phyloP scores from a whole-genome alignment of 2,888 invertebrate genomes.

The Lasioglossum marginatum region DNA sequence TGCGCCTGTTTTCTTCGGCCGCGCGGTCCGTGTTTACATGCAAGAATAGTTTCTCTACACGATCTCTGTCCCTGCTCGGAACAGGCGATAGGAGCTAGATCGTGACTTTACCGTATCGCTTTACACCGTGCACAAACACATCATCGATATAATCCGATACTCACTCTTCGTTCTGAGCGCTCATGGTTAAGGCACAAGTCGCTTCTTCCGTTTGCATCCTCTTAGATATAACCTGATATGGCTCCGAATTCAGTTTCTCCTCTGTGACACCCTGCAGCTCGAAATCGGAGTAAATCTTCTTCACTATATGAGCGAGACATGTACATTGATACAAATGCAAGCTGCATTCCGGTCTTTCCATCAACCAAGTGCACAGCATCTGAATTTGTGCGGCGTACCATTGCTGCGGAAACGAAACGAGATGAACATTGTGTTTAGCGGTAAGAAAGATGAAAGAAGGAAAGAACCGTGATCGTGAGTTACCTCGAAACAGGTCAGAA shows the following conservation, averaged over 20 bases:
- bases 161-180: conserved; percentile 90
- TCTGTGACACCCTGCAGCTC: conserved; percentile 99
- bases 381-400: conserved; percentile 98
- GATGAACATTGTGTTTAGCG: background rate
- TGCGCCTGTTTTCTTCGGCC: too few relatives aligned
- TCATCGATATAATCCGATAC: conserved; percentile 37
- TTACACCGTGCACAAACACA: too few relatives aligned
- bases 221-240: conserved; percentile 95
- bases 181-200: conserved; percentile 94
- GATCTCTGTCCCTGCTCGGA: too few relatives aligned
- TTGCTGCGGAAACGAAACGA: conserved; percentile 86
- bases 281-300: conserved; percentile 99
- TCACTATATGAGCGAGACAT: conserved; percentile 97
- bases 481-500: conserved; percentile 91
- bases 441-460: background rate
- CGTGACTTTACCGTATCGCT: too few relatives aligned
- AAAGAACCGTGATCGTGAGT: background rate
- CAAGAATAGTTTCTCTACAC: too few relatives aligned
- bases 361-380: conserved; percentile 97
- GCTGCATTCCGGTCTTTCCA: conserved; percentile 95
- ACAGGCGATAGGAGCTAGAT: too few relatives aligned
- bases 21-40: too few relatives aligned
- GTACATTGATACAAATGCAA: conserved; percentile 99
- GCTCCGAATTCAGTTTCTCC: conserved; percentile 97
- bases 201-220: conserved; percentile 99